Base-by-base conservation (phyloP, 2,113 vertebrate species). In the Ifrita kowaldi region DNA sequence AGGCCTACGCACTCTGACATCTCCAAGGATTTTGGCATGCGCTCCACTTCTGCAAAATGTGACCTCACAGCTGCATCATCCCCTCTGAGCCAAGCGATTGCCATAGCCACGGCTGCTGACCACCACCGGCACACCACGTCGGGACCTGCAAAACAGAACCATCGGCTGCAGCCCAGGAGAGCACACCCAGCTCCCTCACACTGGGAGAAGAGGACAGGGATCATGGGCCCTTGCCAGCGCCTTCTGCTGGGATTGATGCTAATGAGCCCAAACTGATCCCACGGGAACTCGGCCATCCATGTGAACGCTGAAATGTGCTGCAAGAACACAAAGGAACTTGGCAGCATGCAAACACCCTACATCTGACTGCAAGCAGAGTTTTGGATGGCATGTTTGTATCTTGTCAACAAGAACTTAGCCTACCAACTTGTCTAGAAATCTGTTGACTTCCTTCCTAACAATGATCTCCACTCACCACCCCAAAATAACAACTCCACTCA, bases 81-180 rank as follows among this genome's bases (percentile, higher is more conserved):
- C 14, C 99, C 99, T 95, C 98, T 98, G 88, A 99, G 98, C 99
- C 99, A 99, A 86, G 98, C 89, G 30, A 99, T 97, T 2, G 98
- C 98, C 60, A 99, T 98, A 16, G 98, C 98, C 83, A 99, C 97
- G 0, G 99, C 98, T 24, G 98, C 97, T 12, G 99, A 98, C 99
- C 99, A 99, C 99, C 99, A 99, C 3, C 99, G 98, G 95, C 99
- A 99, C 97, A 99, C 98, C 50, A 99, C 68, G 16, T 99, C 99
- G 1, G 98, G 98, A 68, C 99, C 99, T 99, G 92, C 11, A 46
- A 24, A 73, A 83, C 65, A 87, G 10, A 91, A 77, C 17, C 44
- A 24, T 14, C 15, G 10, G 70, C 57, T 87, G 56, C 64, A 85
- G 46, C 53, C 33, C n/a, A 9, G 16, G 60, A 70, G 11, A 60